Conservation (phyloP, 2,113 vertebrate species). For the Psammodynastes pulverulentus region DNA sequence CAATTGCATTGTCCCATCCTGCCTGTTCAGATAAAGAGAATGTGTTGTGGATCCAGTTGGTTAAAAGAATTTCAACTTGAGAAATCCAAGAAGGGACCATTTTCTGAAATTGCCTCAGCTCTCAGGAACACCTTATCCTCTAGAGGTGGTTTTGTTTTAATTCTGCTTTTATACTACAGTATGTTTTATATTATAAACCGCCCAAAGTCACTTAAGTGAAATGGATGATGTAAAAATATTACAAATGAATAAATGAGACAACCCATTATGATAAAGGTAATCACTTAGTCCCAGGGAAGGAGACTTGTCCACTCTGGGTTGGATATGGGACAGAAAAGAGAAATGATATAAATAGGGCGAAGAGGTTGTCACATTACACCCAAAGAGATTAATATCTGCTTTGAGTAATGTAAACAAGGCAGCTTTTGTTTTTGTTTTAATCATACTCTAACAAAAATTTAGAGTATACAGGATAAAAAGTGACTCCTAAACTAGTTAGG, state of each 20-base stretch:
- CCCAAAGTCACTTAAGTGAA: too few species aligned
- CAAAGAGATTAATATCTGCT: not conserved
- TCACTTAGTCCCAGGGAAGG: not conserved
- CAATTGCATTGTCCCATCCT: not conserved
- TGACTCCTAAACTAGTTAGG: not conserved
- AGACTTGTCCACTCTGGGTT: not conserved
- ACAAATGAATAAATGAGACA: not conserved
- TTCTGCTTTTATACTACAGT: too few species aligned
- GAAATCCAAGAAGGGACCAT: not conserved
- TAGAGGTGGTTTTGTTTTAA: too few species aligned
- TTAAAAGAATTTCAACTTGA: not conserved
- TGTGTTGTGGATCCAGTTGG: not conserved
- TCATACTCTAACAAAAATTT: not conserved
- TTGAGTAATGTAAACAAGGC: not conserved
- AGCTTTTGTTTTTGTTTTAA: not conserved
- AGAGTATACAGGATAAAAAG: not conserved
- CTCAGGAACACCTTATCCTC: not conserved
- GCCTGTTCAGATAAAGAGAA: not conserved
- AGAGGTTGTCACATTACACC: not conserved
- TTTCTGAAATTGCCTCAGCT: not conserved
- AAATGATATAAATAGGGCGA: not conserved
- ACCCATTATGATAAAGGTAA: not conserved
- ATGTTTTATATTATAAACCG: too few species aligned
- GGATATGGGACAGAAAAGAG: not conserved
- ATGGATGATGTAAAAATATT: too few species aligned